Base-by-base conservation (phyloP, 2,888 invertebrate genomes). In the Stictocephala bisonia region DNA sequence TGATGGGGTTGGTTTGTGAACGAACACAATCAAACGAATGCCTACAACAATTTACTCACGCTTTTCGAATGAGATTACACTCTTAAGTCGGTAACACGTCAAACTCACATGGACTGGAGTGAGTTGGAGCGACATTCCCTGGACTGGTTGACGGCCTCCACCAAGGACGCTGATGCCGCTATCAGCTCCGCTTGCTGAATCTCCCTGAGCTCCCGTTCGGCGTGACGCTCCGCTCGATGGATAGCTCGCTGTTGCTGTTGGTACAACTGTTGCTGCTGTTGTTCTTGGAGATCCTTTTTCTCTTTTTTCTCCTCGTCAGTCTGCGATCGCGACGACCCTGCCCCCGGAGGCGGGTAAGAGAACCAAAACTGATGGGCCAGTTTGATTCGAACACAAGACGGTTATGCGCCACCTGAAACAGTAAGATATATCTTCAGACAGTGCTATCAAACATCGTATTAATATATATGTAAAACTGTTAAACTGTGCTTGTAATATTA, bases 311-410 rank as follows among this genome's bases (percentile, higher is more conserved):
- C 86, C 81, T 88, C 87, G 82, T 89, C 89, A 82, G 88, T 88
- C 82, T 87, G 87, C 81, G 87, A 87, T 82, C 88, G 87, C 66
- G 76, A 76, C 56, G 76, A 75, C 60, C 72, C 88, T 86, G 91
- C 91, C 86, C 91, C 90, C 81, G 91, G 91, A 82, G 92, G 92
- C 86, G 92, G 91, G 86, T 91, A 92, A 76, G 92, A 92, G 83
- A 93, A 92, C 93, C 93, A 93, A 86, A 93, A 93, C 88, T 93
- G 92, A 85, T 92, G 92, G 87, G 93, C 93, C 93, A 93, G 91
- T 86, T 91, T 91, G 88, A 84, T 48, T 44, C 41, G 26, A n/a
- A 82, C 77, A 41, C 41, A 22, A 11, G 51, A 48, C 71, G 53
- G 29, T 13, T 22, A 40, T 31, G 64, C 64, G 66, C 31, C 72